phyloP scores from a whole-genome alignment of 2,888 invertebrate genomes.

The Hyles lineata region DNA sequence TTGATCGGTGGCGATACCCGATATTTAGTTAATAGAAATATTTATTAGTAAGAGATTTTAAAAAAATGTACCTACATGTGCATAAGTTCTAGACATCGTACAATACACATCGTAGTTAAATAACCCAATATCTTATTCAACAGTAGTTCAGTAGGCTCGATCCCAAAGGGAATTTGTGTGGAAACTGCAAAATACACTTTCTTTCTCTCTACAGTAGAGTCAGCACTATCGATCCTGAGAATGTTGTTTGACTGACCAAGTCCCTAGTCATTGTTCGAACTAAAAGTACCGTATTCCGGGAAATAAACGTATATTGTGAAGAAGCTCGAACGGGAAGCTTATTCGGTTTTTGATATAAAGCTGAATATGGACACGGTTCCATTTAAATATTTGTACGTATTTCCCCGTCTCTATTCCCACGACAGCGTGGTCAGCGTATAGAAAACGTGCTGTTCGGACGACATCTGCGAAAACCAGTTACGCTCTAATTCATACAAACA shows the following conservation, averaged over 20 bases:
- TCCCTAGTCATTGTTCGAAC: slow-evolving; percentile 9
- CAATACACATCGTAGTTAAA: no score
- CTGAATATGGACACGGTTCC: slow-evolving; percentile 14
- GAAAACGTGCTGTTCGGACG: neutral
- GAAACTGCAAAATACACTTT: no score
- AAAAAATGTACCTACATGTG: no score
- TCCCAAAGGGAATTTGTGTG: no score
- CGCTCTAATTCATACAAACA: slow-evolving; percentile 6
- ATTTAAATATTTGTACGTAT: slow-evolving; percentile 14
- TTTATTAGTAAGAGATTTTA: no score
- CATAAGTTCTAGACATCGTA: no score
- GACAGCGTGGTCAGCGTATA: neutral
- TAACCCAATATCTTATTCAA: no score
- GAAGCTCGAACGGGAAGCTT: slow-evolving; percentile 11
- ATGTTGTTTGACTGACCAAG: neutral
- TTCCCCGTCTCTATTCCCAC: neutral
- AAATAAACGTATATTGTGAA: slow-evolving; percentile 22
- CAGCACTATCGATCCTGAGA: no score
- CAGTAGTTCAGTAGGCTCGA: no score
- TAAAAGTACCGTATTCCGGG: slow-evolving; percentile 23
- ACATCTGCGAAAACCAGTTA: slow-evolving; percentile 9
- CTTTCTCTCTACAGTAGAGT: no score
- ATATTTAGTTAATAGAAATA: neutral
- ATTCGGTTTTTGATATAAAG: slow-evolving; percentile 10
- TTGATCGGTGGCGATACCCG: neutral